Base-by-base conservation (phyloP, 2,797 vertebrate species). In the Gymnoscopelus microlampas region DNA sequence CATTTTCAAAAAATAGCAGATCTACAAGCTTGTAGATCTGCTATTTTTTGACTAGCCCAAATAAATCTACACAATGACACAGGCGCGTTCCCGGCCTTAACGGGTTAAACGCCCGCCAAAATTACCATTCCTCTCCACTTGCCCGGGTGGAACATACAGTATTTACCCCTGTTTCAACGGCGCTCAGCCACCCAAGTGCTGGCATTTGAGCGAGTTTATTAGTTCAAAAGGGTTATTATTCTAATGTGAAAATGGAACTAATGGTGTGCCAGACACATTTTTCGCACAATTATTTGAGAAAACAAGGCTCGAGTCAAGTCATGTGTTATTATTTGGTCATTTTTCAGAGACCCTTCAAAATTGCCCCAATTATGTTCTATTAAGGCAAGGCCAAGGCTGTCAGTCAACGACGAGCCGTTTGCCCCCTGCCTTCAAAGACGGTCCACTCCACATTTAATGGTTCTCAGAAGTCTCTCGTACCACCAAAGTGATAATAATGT, bases 331-430 rank as follows among this genome's bases (percentile, higher is more conserved):
- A 94, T 94, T 94, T 93, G 92, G 92, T 92, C 92, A 89, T 92
- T 94, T 91, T 78, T 88, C 89, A 89, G 91, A 90, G 91, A 93
- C 92, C 91, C 87, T 92, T 95, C 94, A 94, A 96, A 96, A 97
- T 97, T 97, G 95, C 93, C 92, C 93, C 93, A 96, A 97, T 98
- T 97, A 97, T 94, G 93, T 93, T 94, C 96, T 96, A 97, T 97
- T 98, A 98, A 96, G 95, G 94, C 96, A 96, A 98, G 96, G 96
- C 96, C 96, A 95, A 94, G 91, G 91, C 91, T 95, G 94, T 95
- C 97, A 95, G 95, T 97, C 94, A 93, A 88, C 74, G 89, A 89
- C 78, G 89, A 91, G 93, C 95, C 92, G 82, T 93, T 93, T 91
- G 90, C 94, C 94, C 94, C 94, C 84, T 60, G 79, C 94, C 94